Evolutionary conservation across 2,888 invertebrate genomes (phyloP).

Genomic region (Drosophila multiciliata): DNA sequence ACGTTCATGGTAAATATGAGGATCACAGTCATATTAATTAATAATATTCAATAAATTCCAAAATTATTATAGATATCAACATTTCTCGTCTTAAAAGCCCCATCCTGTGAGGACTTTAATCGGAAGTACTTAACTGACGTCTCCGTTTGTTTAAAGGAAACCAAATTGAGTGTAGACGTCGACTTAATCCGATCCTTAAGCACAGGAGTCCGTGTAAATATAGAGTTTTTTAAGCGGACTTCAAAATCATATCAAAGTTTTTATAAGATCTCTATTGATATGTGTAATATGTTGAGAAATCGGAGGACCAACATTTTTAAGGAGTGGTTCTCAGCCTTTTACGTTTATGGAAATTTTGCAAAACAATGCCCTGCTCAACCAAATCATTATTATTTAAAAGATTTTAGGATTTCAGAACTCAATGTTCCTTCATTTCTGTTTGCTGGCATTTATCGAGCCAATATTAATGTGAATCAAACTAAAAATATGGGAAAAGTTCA

Average conservation of each 20-base stretch:
- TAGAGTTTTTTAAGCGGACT: conserved; percentile 33
- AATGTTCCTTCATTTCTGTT: conserved; percentile 54
- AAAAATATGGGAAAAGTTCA: background rate
- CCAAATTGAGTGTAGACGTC: conserved; percentile 31
- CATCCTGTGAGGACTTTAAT: conserved; percentile 44
- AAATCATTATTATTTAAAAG: conserved; percentile 48
- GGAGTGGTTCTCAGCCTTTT: conserved; percentile 51
- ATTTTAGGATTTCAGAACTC: conserved; percentile 39
- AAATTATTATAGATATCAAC: conserved; percentile 19
- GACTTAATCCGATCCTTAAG: conserved; percentile 20
- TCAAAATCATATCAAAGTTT: conserved; percentile 33
- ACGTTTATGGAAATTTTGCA: conserved; percentile 59
- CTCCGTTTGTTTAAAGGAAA: conserved; percentile 4
- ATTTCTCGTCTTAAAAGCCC: conserved; percentile 13
- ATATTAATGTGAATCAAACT: conserved; percentile 38
- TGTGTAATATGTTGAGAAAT: conserved; percentile 57
- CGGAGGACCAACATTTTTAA: conserved; percentile 52
- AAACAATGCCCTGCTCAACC: conserved; percentile 55
- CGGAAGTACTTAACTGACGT: conserved; percentile 33
- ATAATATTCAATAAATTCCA: background rate
- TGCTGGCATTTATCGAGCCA: conserved; percentile 48
- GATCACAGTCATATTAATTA: background rate
- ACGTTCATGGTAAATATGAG: conserved; percentile 3
- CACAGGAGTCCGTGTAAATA: conserved; percentile 36
- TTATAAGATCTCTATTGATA: conserved; percentile 59